Evolutionary conservation across 1,140 invertebrate genomes (phyloP).

Genomic region (Zophobas morio): DNA sequence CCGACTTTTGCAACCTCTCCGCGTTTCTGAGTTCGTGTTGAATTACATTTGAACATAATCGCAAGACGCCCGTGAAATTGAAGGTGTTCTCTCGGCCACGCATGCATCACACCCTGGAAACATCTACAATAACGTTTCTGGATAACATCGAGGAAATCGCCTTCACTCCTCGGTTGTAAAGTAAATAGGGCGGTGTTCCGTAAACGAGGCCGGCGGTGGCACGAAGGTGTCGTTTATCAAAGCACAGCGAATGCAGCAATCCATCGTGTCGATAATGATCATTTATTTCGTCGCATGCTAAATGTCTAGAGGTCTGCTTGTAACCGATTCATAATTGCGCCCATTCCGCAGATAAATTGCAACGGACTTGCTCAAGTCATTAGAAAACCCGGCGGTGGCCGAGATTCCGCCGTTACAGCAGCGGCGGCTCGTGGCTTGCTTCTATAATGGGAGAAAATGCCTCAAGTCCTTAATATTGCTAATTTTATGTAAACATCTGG

Average conservation of each 20-base stretch:
- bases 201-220: background rate
- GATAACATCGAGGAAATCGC: slow-evolving; percentile 3
- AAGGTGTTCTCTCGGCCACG: background rate
- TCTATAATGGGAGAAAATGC: too few species aligned
- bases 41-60: too few species aligned
- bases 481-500: too few species aligned
- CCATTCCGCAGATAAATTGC: slow-evolving; percentile 44
- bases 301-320: slow-evolving; percentile 21
- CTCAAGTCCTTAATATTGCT: too few species aligned
- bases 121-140: background rate
- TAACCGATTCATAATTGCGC: slow-evolving; percentile 41
- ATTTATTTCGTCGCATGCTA: slow-evolving; percentile 43
- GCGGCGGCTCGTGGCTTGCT: too few species aligned
- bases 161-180: background rate
- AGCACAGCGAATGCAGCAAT: slow-evolving; percentile 31
- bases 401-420: slow-evolving; percentile 9
- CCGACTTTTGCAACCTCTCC: too few species aligned
- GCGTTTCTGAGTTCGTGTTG: too few species aligned
- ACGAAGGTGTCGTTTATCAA: slow-evolving; percentile 10
- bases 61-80: too few species aligned
- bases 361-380: slow-evolving; percentile 3
- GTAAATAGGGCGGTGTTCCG: slow-evolving; percentile 17
- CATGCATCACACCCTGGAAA: background rate
- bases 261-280: slow-evolving; percentile 39
- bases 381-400: background rate